Evolutionary conservation across 2,888 invertebrate species (phyloP), one percentile per base, ranked within the genome.

Genomic region (Unio pictorum): DNA sequence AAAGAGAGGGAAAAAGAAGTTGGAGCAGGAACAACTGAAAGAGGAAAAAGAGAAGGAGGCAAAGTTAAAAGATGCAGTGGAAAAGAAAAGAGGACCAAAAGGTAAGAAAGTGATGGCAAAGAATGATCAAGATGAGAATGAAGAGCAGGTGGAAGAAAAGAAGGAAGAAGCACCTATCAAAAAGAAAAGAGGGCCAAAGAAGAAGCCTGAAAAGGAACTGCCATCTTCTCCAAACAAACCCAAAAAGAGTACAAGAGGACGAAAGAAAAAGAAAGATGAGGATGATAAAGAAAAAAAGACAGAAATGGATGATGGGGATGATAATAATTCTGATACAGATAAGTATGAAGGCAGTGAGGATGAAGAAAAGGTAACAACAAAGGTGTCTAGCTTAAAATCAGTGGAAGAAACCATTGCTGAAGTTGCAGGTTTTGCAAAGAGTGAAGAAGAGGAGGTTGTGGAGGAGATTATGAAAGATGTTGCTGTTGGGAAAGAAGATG

Each of bases 161-260:
- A 58, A 45, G 54, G 72, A 76, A 61, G 67, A 64, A 54, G 66
- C 68, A 54, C 70, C 72, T 28, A 70, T 66, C 23, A 71, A 75
- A 60, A 74, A 80, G 66, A 74, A 78, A 55, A 61, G 61, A 68
- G 73, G 70, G 34, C 57, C 67, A 64, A 61, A 66, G 68, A 56
- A 69, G 68, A 55, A 60, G 45, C 23, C 30, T 61, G 26, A 61
- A 64, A 45, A 73, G 64, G 45, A 45, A 45, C 45, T 45, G 45
- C 45, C 11, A 45, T 45, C 45, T 45, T 45, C 55, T 18, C 62
- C 45, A 54, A 63, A 63, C 26, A 55, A 45, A 17, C 18, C 63
- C 67, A 67, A 63, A 20, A 59, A 60, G 34, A 59, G 59, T 28
- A 64, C 71, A 54, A 70, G 72, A 23, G 69, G 73, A 57, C 68